phyloP scores from a whole-genome alignment of 2,888 invertebrate species.

The Diadromus collaris region DNA sequence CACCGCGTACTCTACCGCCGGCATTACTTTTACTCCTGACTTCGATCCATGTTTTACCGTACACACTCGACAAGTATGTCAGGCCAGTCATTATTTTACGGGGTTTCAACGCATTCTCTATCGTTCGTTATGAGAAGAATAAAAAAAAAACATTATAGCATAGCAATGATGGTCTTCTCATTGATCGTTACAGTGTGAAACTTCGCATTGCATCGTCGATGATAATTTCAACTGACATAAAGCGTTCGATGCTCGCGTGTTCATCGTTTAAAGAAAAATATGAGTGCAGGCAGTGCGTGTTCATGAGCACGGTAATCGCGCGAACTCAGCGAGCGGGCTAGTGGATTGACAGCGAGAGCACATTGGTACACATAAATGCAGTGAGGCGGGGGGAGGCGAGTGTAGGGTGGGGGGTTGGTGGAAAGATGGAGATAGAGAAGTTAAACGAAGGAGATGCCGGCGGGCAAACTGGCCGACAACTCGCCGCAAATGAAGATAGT shows the following conservation, averaged over 20 bases:
- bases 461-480: conserved; percentile 61
- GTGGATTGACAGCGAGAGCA: conserved; percentile 51
- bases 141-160: conserved; percentile 15
- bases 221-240: not conserved
- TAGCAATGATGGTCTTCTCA: not conserved
- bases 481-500: conserved; percentile 65
- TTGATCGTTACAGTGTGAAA: not conserved
- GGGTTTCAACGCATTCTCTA: conserved; percentile 49
- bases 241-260: not conserved
- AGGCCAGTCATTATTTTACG: conserved; percentile 64
- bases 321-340: conserved; percentile 23
- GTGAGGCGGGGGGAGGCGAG: not conserved
- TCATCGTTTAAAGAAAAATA: not conserved
- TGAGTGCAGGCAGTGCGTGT: not conserved
- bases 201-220: not conserved
- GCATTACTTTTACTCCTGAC: conserved; percentile 12
- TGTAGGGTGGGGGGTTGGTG: conserved; percentile 6
- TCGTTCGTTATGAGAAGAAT: conserved; percentile 44
- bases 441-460: conserved; percentile 49
- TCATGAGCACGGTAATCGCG: conserved; percentile 17
- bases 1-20: conserved; percentile 11
- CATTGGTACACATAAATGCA: conserved; percentile 15
- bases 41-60: conserved; percentile 18
- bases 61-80: conserved; percentile 45
- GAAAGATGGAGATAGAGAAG: conserved; percentile 24